phyloP scores from a whole-genome alignment of 2,888 invertebrate species.

The Gonocerus acuteangulatus region DNA sequence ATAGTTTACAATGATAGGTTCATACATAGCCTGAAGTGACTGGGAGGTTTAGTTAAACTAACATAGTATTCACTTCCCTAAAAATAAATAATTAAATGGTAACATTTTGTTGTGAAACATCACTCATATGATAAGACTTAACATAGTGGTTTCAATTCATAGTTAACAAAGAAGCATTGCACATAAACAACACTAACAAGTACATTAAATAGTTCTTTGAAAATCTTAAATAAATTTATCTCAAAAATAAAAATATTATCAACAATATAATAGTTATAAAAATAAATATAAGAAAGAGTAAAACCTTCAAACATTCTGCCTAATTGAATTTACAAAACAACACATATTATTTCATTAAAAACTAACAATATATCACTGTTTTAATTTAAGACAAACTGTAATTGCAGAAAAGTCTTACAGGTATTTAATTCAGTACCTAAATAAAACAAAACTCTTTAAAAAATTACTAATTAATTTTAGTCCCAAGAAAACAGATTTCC shows the following conservation, averaged over 20 bases:
- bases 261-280: constrained; percentile 37
- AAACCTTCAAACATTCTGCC: constrained; percentile 35
- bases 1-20: constrained; percentile 24
- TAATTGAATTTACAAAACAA: constrained; percentile 36
- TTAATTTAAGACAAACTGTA: constrained; percentile 33
- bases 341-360: constrained; percentile 34
- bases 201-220: constrained; percentile 36
- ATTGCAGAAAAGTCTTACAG: constrained; percentile 18
- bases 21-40: constrained; percentile 21
- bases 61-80: constrained; percentile 26
- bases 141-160: constrained; percentile 35
- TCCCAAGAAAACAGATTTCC: not conserved
- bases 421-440: constrained; percentile 18
- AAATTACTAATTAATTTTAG: constrained; percentile 6
- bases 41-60: constrained; percentile 23
- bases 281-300: constrained; percentile 36
- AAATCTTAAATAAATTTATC: constrained; percentile 35
- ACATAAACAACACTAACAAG: constrained; percentile 37
- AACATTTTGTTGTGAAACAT: constrained; percentile 35
- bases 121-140: constrained; percentile 35
- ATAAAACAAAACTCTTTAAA: constrained; percentile 3
- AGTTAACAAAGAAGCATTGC: constrained; percentile 37
- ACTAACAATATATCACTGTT: constrained; percentile 36
- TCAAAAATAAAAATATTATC: constrained; percentile 36
- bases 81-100: constrained; percentile 35